Base-by-base conservation (phyloP, 2,888 invertebrate species). In the Megaustenia siamemsis region DNA sequence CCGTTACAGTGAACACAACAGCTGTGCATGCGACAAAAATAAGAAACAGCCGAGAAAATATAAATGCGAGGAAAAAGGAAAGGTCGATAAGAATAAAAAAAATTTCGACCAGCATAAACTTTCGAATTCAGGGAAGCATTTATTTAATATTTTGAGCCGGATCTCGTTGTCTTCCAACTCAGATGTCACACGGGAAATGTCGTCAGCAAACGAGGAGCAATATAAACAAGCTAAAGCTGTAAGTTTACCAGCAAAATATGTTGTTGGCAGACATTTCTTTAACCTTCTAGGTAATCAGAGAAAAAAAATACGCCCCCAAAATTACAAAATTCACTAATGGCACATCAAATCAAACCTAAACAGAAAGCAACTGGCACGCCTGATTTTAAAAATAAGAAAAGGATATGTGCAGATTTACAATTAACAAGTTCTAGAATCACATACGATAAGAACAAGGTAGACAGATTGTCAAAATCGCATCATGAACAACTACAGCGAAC, bases 261-360 rank as follows among this genome's bases (percentile, higher is more conserved):
- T 73, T 15, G 28, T 73, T 28, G 71, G 71, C 21, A 43, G 71
- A 38, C 71, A 73, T 45, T 73, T 73, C 28, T 38, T 28, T 73
- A 73, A 73, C 24, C 71, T 73, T 45, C 5, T 43, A 28, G 12
- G 45, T 6, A 45, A 73, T 73, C n/a, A 12, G 2, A 73, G 45
- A 45, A n/a, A 4, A 10, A 43, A n/a, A 43, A 73, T 2, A 1
- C 43, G 4, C 28, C 71, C 43, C n/a, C 8, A 6, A 73, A 28
- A 45, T 8, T 45, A 45, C n/a, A 45, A 43, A n/a, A 38, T 35
- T 6, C 69, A 10, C 28, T 5, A 5, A 28, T 24, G 12, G 45
- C 43, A 43, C 8, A 45, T 15, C 6, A n/a, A 45, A 21, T 45
- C 38, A 73, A 38, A 15, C 45, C 8, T 15, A 12, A 1, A 73